These are phyloP conservation scores for Cerastis leucographa DNA, from an alignment of 2,888 invertebrate species.

Conservation along the genomic window DNA sequence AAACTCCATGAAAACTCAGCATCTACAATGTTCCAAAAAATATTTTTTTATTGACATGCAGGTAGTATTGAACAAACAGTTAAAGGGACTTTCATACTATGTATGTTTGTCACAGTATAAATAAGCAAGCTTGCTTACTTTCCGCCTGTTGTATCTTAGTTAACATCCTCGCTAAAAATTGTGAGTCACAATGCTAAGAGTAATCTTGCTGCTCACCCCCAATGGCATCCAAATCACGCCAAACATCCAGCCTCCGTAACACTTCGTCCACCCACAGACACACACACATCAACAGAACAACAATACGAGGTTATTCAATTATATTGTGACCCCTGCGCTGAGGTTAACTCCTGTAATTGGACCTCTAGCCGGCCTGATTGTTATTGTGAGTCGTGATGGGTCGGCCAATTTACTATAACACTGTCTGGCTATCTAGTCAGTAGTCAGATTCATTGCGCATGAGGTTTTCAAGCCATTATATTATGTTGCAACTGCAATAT, in stretches of 20 bases:
- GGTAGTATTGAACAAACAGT: neutral
- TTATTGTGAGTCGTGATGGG: conserved; percentile 62
- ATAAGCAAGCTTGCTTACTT: neutral
- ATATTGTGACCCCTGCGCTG: conserved; percentile 79
- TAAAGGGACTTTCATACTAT: neutral
- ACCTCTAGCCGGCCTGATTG: conserved; percentile 73
- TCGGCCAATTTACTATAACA: conserved; percentile 52
- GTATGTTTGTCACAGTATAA: neutral
- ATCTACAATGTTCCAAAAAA: neutral
- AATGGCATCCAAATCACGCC: conserved; percentile 10
- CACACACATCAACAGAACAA: conserved; percentile 35
- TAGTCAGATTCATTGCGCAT: conserved; percentile 43
- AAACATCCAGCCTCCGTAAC: neutral
- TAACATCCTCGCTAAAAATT: too few relatives aligned
- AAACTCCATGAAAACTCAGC: neutral
- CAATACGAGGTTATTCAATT: conserved; percentile 75
- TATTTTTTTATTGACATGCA: neutral
- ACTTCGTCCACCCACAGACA: conserved; percentile 31
- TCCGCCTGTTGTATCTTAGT: neutral
- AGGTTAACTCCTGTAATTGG: conserved; percentile 83
- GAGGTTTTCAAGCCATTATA: neutral
- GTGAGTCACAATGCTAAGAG: neutral
- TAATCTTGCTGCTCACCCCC: neutral
- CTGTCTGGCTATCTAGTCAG: conserved; percentile 42
- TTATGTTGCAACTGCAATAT: neutral